Evolutionary conservation across 2,888 invertebrate genomes (phyloP), one percentile per base, ranked within the genome.

Genomic region (Drosophila helvetica): DNA sequence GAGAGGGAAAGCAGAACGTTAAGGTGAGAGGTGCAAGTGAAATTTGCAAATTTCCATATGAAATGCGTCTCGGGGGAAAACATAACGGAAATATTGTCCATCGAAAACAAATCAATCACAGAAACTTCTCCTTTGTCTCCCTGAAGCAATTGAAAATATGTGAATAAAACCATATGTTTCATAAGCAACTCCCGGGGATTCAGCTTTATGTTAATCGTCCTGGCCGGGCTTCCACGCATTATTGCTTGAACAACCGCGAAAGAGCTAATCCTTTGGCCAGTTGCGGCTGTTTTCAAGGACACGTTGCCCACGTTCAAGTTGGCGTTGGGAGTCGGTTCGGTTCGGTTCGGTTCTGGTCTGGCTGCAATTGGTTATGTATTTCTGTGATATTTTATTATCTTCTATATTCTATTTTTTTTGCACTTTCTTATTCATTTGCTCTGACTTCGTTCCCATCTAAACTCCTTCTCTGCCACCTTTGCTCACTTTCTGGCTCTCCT

Each of bases 21-120:
- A 38, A 38, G n/a, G 38, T 15, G 38, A 38, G 38, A 38, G 38
- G 38, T 38, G 38, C 15, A 50, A 50, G 54, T 43, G 43, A 46
- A 66, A 50, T 66, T 66, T 55, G 30, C 1, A 38, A 66, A 66
- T 43, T 66, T 9, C 18, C 22, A 50, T 42, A 25, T 48, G 48
- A 55, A 66, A 50, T 54, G 66, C 66, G 42, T 54, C 48, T 18
- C 9, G 5, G 17, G 5, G 27, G 10, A 30, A 25, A 66, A 66
- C 48, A 65, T 43, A 25, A 48, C 18, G 17, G 15, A 42, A 17
- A n/a, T 48, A 53, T 42, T 47, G 47, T 54, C 42, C 43, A 54
- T 54, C 25, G n/a, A 65, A 43, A 65, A 47, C 52, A 65, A 65
- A 65, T 47, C 65, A 65, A 47, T 65, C 52, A 48, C 38, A 9